Percentiles rank a stretch among this genome's conserved stretches.
Evolutionary conservation across 2,113 vertebrate genomes (phyloP).

Genomic region (Bos javanicus): DNA sequence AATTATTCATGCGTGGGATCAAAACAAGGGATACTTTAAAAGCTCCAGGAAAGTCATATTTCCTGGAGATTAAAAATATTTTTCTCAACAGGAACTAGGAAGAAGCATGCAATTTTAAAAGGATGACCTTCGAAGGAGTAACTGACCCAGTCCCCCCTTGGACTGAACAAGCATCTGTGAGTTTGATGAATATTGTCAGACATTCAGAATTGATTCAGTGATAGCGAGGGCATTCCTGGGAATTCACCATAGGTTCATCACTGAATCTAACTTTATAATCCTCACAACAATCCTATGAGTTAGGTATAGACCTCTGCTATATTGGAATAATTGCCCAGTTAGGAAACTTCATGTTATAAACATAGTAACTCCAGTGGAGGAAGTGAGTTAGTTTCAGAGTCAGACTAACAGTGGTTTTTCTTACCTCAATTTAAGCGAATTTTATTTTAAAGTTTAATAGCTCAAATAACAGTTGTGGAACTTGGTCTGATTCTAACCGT

Average conservation of each 20-base stretch:
- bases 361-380: not conserved
- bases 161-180: not conserved
- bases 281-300: not conserved
- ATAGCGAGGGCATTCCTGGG: not conserved
- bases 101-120: not conserved
- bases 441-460: not conserved
- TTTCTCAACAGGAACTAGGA: not conserved
- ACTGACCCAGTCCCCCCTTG: no score
- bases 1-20: not conserved
- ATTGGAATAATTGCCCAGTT: not conserved
- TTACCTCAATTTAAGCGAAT: not conserved
- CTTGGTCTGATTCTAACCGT: not conserved
- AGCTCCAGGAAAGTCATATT: constrained; percentile 28
- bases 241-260: not conserved
- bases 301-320: not conserved
- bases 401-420: not conserved
- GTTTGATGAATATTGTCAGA: not conserved
- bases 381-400: not conserved
- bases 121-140: not conserved
- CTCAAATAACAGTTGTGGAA: not conserved
- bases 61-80: constrained; percentile 44
- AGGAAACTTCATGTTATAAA: not conserved
- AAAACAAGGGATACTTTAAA: constrained; percentile 13
- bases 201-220: not conserved
- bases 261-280: not conserved